Base-by-base conservation (phyloP, 2,113 vertebrate species). In the Stomatorhinus ivindoensis region DNA sequence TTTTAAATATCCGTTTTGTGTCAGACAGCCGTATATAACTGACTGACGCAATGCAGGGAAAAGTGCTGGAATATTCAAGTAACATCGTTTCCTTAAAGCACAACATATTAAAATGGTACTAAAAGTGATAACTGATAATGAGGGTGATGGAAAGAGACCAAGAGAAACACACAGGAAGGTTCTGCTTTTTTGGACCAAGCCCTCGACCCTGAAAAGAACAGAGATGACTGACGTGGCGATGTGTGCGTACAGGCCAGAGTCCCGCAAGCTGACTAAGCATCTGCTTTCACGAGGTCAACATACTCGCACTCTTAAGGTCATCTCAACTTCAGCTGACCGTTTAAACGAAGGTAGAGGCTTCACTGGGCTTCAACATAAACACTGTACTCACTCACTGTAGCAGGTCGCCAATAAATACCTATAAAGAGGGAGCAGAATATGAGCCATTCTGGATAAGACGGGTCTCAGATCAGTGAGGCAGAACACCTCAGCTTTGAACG, bases 1-100 rank as follows among this genome's bases (percentile, higher is more conserved):
- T 80, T 90, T 87, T 31, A 87, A 42, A 73, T 73, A 48, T 76
- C 21, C 11, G 2, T 47, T 53, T 53, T 83, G 51, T n/a, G 42
- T 88, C 88, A 89, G 76, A 65, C 31, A 47, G 19, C 69, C 89
- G 11, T 19, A 87, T 46, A 51, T 19, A 27, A 39, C 85, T 55
- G 44, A 50, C 47, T 39, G 13, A 48, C 48, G 3, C 87, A 55
- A 82, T 39, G 86, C 88, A 83, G 88, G 82, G 50, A 65, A 89
- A 88, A 91, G 84, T 88, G 87, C 84, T 88, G 88, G 89, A 83
- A 85, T 88, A 89, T 90, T 91, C 91, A 90, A 90, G 91, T 91
- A 91, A 50, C 50, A 55, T 53, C n/a, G 65, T 61, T 48, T 90
- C 84, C 86, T 83, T 65, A 88, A 88, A 61, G 89, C 89, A 88